Base-by-base conservation (phyloP, 1,140 invertebrate genomes). In the Episyrphus balteatus region DNA sequence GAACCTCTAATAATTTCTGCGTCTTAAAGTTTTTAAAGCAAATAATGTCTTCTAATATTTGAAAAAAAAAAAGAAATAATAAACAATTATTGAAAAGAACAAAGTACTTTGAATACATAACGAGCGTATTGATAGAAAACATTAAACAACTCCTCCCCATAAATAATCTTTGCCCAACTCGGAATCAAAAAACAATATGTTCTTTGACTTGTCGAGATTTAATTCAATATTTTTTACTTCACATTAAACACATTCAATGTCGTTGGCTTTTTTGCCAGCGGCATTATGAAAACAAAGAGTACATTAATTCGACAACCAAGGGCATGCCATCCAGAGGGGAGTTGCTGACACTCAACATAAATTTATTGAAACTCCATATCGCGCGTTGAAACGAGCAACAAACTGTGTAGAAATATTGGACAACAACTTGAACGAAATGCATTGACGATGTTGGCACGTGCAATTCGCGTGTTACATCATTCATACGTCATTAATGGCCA, bases 401-500 rank as follows among this genome's bases (percentile, higher is more conserved):
- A 37, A 37, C 13, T 3, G 48, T 51, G 51, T 47, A 33, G 51
- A 30, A 40, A 26, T 8, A 26, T 26, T 26, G 21, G 21, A 26
- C 21, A 39, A 45, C 40, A 51, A 12, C 42, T 26, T n/a, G 51
- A 53, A 44, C 46, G 59, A 51, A 42, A 55, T 49, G 51, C 26
- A 40, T 18, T 19, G 21, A 31, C 12, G 21, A 31, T 18, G 19
- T n/a, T 59, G 57, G 54, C 56, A 59, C 49, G 59, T 66, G 50
- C 30, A 42, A 40, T 43, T 55, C 64, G 63, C 63, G 63, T 67
- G 64, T 66, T 66, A 66, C 57, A 64, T 67, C 64, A 67, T 67
- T 67, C 64, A 67, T 66, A 67, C 58, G 64, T 67, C 61, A 67
- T 67, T 67, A 66, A 58, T 56, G 55, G 63, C 52, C 64, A 64